Evolutionary conservation across 2,113 vertebrate species (phyloP).

Genomic region (Tilapia sparmanii): DNA sequence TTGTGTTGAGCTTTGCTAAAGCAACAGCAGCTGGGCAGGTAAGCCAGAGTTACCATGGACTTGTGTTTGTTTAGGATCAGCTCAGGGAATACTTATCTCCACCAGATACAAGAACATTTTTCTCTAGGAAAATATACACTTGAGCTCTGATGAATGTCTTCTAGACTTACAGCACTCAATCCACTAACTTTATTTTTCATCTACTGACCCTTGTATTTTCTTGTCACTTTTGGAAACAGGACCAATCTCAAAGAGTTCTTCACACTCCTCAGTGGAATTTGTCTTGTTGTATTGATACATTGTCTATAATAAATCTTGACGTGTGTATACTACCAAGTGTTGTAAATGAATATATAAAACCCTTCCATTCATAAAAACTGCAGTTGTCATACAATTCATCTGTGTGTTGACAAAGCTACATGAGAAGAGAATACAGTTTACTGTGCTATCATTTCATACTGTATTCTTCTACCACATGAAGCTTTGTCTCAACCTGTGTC

Average conservation of each 20-base stretch:
- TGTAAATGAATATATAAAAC: not conserved
- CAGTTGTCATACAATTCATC: not conserved
- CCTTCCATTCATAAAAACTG: not conserved
- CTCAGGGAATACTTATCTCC: conserved; percentile 33
- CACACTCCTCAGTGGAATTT: conserved; percentile 3
- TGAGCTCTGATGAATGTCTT: not conserved
- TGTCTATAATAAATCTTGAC: not conserved
- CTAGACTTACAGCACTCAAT: not conserved
- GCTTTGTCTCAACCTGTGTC: conserved; percentile 21
- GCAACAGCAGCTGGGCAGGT: conserved; percentile 48
- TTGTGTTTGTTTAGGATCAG: conserved; percentile 58
- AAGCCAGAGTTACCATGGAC: conserved; percentile 48
- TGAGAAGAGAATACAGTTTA: not conserved
- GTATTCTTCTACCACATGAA: conserved; percentile 36
- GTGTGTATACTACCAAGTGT: not conserved
- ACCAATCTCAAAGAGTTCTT: conserved; percentile 19
- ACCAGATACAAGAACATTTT: conserved; percentile 44
- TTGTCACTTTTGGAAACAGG: conserved; percentile 37
- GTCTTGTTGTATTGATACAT: not conserved
- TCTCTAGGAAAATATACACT: conserved; percentile 30
- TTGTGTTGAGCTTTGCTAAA: conserved; percentile 48
- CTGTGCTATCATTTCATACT: not conserved
- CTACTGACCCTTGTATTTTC: conserved; percentile 8
- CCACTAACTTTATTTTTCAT: conserved; percentile 40
- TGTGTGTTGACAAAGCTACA: conserved; percentile 36